Conservation (phyloP, 2,888 invertebrate species). For the Morpho achilles region DNA sequence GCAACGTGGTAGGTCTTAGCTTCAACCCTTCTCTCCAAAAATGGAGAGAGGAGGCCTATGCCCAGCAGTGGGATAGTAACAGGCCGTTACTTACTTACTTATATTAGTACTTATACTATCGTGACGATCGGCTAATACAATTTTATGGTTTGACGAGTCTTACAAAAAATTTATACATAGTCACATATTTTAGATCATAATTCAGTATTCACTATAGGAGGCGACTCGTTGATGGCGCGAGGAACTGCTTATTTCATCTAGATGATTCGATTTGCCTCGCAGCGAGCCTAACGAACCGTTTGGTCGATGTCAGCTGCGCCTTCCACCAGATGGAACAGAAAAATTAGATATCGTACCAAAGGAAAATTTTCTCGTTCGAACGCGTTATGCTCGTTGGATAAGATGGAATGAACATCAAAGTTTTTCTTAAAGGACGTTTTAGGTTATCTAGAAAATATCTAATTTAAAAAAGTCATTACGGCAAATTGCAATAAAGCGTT, state of each 20-base stretch:
- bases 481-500: too few relatives aligned
- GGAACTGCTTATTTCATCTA: constrained; percentile 58
- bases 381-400: constrained; percentile 16
- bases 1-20: too few relatives aligned
- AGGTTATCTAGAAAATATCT: background rate
- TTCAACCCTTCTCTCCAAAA: too few relatives aligned
- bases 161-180: too few relatives aligned
- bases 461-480: too few relatives aligned
- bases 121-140: background rate
- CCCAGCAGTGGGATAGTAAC: too few relatives aligned
- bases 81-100: too few relatives aligned
- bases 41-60: too few relatives aligned
- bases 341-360: constrained; percentile 41
- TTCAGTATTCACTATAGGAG: too few relatives aligned
- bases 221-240: background rate
- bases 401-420: background rate
- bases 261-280: constrained; percentile 54
- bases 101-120: too few relatives aligned
- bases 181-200: too few relatives aligned
- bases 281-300: constrained; percentile 56
- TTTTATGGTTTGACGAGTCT: background rate
- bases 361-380: constrained; percentile 28
- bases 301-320: constrained; percentile 46
- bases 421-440: too few relatives aligned
- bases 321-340: constrained; percentile 53